phyloP scores from a whole-genome alignment of 2,888 invertebrate genomes.

The Drosophila ezoana region DNA sequence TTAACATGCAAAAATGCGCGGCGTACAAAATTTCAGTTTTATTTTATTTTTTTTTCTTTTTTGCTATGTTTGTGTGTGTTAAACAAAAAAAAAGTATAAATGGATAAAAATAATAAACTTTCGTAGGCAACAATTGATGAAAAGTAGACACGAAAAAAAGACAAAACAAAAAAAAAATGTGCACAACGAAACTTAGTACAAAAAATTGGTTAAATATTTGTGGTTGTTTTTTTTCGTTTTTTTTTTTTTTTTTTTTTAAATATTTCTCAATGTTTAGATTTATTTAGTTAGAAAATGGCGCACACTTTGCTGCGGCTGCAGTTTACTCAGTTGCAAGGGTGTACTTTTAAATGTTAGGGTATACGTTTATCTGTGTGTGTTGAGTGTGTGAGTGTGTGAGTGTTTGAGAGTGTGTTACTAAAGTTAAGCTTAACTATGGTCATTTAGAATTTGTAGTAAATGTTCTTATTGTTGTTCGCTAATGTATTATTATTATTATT shows the following conservation, averaged over 20 bases:
- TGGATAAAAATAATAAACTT: conserved; percentile 26
- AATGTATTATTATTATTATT: conserved; percentile 51
- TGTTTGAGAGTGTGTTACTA: conserved; percentile 58
- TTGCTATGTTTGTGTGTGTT: conserved; percentile 70
- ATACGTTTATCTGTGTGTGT: conserved; percentile 46
- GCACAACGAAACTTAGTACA: conserved; percentile 57
- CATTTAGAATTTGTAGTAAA: conserved; percentile 78
- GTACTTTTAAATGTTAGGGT: conserved; percentile 49
- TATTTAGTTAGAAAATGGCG: conserved; percentile 74
- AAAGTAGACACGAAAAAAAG: conserved; percentile 10
- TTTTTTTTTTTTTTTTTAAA: conserved; percentile 22
- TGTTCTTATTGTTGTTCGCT: conserved; percentile 62
- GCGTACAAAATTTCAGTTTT: conserved; percentile 38
- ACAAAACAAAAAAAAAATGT: conserved; percentile 36
- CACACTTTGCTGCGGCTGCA: conserved; percentile 56
- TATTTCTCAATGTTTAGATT: conserved; percentile 30
- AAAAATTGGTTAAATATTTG: conserved; percentile 45
- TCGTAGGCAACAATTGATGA: conserved; percentile 40
- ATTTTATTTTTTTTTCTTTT: too few species aligned
- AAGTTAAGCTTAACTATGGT: conserved; percentile 77
- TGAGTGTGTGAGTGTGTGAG: conserved; percentile 41
- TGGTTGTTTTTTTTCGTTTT: conserved; percentile 17
- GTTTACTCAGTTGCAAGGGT: conserved; percentile 51
- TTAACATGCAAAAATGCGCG: conserved; percentile 43
- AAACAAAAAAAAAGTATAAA: conserved; percentile 35